Percentiles rank a stretch among this genome's conserved stretches.
Evolutionary conservation across 2,888 invertebrate genomes (phyloP).

Genomic region (Calliphora vomitoria): DNA sequence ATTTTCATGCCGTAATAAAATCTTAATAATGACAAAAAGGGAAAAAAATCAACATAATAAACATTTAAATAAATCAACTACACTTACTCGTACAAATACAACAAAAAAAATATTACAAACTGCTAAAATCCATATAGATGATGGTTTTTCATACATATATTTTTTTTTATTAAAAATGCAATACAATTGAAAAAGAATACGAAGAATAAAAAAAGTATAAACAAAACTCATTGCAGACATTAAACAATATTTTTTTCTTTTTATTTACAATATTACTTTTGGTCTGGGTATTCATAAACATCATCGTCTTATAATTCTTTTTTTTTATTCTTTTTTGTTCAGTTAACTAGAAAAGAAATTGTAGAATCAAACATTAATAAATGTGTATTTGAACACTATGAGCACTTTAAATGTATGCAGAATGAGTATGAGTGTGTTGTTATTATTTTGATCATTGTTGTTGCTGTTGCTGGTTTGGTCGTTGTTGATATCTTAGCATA

Average conservation of each 20-base stretch:
- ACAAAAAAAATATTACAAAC: slow-evolving; percentile 22
- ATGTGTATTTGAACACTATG: slow-evolving; percentile 16
- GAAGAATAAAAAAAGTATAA: slow-evolving; percentile 7
- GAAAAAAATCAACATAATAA: not conserved
- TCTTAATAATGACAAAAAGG: not conserved
- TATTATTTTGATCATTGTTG: slow-evolving; percentile 16
- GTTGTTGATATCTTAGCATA: slow-evolving; percentile 54
- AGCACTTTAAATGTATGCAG: not conserved
- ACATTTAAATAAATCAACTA: slow-evolving; percentile 6
- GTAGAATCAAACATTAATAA: slow-evolving; percentile 55
- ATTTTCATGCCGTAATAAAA: slow-evolving; percentile 2
- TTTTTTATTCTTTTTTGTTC: slow-evolving; percentile 12
- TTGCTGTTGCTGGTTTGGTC: slow-evolving; percentile 31
- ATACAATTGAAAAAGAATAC: not conserved
- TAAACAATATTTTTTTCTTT: slow-evolving; percentile 17
- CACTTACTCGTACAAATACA: slow-evolving; percentile 19
- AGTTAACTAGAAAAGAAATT: slow-evolving; percentile 66
- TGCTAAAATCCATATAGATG: not conserved
- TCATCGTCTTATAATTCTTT: slow-evolving; percentile 15
- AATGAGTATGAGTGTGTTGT: not conserved
- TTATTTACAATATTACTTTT: slow-evolving; percentile 22
- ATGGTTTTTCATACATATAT: not conserved
- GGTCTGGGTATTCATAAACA: not conserved
- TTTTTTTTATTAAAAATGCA: not conserved
- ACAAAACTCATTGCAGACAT: slow-evolving; percentile 14